Conservation (phyloP, 64 coral and sea anemone species). For the Actinia tenebrosa region DNA sequence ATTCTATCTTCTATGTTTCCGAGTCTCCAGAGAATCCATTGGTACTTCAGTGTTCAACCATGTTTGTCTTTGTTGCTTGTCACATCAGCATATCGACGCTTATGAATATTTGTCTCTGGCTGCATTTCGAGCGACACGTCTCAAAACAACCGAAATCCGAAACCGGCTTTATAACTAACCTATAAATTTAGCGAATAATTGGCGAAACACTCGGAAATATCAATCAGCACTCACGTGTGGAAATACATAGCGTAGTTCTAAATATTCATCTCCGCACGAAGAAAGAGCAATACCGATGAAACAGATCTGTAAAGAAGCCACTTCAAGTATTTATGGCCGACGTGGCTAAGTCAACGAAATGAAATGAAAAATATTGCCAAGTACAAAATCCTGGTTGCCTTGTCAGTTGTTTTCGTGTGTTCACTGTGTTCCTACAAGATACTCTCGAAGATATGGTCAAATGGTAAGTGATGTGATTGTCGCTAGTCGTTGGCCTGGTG, state of each 20-base stretch:
- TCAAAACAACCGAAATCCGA: background rate
- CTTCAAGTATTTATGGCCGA: background rate
- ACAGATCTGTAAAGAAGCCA: background rate
- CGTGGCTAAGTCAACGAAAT: background rate
- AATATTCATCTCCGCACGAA: background rate
- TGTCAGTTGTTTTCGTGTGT: background rate
- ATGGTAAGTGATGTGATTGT: background rate
- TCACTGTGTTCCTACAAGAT: background rate
- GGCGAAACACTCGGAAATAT: background rate
- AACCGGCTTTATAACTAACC: background rate
- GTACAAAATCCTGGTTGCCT: background rate
- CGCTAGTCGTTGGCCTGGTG: background rate
- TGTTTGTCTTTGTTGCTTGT: background rate
- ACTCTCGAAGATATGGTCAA: background rate
- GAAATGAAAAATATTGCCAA: constrained; percentile 6
- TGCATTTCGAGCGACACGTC: background rate
- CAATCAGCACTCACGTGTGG: background rate
- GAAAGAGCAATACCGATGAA: background rate
- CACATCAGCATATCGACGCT: background rate
- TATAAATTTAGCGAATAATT: constrained; percentile 11
- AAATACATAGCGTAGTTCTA: background rate
- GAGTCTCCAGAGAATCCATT: background rate
- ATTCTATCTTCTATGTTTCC: background rate
- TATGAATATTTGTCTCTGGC: background rate
- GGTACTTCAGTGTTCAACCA: background rate